Evolutionary conservation across 2,888 invertebrate species (phyloP).

Genomic region (Villa cingulata): DNA sequence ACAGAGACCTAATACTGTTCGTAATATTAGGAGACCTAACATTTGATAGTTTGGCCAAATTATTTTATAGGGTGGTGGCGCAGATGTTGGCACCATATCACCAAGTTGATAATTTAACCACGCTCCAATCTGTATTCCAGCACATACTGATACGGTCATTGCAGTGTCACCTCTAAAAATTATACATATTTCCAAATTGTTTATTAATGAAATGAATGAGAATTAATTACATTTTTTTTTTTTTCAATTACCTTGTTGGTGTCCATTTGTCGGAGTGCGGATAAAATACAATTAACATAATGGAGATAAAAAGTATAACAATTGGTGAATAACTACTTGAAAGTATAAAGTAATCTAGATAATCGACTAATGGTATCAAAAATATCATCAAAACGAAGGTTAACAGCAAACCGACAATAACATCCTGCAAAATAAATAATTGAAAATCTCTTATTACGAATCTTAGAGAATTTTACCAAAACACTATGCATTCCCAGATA

Average conservation of each 20-base stretch:
- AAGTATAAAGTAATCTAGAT: constrained; percentile 56
- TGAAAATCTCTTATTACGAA: neutral
- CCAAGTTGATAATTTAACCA: constrained; percentile 77
- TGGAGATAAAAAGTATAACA: constrained; percentile 47
- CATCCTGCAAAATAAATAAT: constrained; percentile 68
- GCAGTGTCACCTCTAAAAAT: constrained; percentile 72
- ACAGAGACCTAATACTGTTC: constrained; percentile 62
- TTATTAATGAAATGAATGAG: neutral
- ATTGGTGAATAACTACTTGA: constrained; percentile 51
- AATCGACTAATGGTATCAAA: constrained; percentile 61
- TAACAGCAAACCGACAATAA: constrained; percentile 62
- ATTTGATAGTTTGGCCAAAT: constrained; percentile 66
- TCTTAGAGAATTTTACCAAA: constrained; percentile 44
- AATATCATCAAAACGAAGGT: constrained; percentile 54
- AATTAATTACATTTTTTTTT: neutral
- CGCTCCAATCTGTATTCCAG: constrained; percentile 63
- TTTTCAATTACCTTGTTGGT: constrained; percentile 55
- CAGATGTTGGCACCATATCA: constrained; percentile 44
- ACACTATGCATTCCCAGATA: constrained; percentile 91
- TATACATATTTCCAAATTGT: neutral
- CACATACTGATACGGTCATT: constrained; percentile 69
- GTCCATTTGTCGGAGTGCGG: constrained; percentile 79
- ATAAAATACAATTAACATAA: constrained; percentile 60
- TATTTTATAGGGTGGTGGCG: constrained; percentile 59
- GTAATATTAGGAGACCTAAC: constrained; percentile 49